Conservation (phyloP, 2,888 invertebrate genomes). For the Agrotis puta region DNA sequence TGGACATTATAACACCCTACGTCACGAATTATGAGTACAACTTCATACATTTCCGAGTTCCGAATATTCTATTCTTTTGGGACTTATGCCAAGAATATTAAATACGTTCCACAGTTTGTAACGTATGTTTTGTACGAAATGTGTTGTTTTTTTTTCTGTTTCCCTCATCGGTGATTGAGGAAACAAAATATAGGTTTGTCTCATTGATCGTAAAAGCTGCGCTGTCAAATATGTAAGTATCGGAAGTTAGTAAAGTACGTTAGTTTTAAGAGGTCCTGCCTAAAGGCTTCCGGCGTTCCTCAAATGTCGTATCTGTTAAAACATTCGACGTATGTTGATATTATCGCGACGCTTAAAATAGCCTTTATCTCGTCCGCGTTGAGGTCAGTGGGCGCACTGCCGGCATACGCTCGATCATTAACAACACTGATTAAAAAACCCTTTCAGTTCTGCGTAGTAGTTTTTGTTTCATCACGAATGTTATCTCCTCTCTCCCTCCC, state of each 20-base stretch:
- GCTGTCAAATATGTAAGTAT: slow-evolving; percentile 43
- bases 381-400: slow-evolving; percentile 88
- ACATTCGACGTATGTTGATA: slow-evolving; percentile 85
- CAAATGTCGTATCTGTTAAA: slow-evolving; percentile 83
- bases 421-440: slow-evolving; percentile 82
- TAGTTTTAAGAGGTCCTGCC: slow-evolving; percentile 73
- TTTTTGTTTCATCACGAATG: slow-evolving; percentile 72
- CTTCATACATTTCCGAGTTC: slow-evolving; percentile 48
- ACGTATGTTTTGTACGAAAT: slow-evolving; percentile 21
- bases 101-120: slow-evolving; percentile 41
- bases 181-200: slow-evolving; percentile 6
- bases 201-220: slow-evolving; percentile 32
- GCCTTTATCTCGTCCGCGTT: slow-evolving; percentile 87
- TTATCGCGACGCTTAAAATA: slow-evolving; percentile 89
- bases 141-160: slow-evolving; percentile 18
- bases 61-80: slow-evolving; percentile 56
- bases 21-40: slow-evolving; percentile 51
- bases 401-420: slow-evolving; percentile 82
- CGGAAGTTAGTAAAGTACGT: slow-evolving; percentile 59
- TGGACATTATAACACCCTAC: slow-evolving; percentile 41
- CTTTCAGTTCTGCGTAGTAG: slow-evolving; percentile 75
- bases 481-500: slow-evolving; percentile 69
- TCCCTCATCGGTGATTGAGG: slow-evolving; percentile 19
- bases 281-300: slow-evolving; percentile 83
- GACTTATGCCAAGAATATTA: slow-evolving; percentile 59